Conservation (phyloP, 2,113 vertebrate genomes). For the Alligator mississippiensis region DNA sequence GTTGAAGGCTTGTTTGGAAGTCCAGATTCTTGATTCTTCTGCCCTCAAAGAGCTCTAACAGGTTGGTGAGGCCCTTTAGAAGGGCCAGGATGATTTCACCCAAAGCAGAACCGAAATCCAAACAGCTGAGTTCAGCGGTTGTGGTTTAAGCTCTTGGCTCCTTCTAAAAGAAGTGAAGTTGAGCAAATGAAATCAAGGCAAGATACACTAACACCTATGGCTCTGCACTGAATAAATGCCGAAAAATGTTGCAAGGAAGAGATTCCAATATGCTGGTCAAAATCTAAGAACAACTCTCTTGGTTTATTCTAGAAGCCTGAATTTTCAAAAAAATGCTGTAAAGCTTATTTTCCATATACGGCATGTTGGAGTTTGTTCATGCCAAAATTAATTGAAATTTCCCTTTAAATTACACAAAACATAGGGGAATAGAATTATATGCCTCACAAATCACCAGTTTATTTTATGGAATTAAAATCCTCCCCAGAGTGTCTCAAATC, state of each 20-base stretch:
- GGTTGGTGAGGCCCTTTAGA: no score
- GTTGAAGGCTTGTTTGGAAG: no score
- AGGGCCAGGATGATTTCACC: no score
- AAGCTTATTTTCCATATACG: background rate
- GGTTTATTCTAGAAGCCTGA: background rate
- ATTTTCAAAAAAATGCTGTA: background rate
- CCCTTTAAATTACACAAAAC: conserved; percentile 1
- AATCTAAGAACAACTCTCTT: background rate
- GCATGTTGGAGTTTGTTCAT: background rate
- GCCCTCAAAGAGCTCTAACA: no score
- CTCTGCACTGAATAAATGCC: no score
- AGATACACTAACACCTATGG: background rate
- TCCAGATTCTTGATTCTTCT: no score
- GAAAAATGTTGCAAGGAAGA: background rate
- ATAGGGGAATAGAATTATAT: background rate
- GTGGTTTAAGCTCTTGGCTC: background rate
- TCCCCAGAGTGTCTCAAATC: background rate
- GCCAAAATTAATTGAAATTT: background rate
- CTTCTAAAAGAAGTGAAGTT: background rate
- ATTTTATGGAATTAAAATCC: conserved; percentile 13
- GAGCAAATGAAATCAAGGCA: background rate
- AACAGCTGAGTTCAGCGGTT: background rate
- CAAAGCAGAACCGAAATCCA: background rate
- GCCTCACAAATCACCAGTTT: background rate
- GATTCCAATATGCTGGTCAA: background rate